Evolutionary conservation across 1,140 invertebrate species (phyloP).

Genomic region (Stratiolaelaps scimitus): DNA sequence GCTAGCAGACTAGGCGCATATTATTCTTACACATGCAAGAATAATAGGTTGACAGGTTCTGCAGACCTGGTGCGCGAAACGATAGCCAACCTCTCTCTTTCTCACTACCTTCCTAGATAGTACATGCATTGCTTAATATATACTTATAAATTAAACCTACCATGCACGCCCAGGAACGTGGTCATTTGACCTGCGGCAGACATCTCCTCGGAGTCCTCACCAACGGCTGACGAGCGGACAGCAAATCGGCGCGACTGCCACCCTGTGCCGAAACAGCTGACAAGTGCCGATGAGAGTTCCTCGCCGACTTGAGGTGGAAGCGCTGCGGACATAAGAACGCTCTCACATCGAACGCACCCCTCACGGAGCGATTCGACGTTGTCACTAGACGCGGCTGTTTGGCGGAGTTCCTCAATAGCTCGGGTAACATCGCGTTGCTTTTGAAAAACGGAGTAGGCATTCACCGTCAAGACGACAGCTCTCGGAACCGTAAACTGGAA

Average conservation of each 20-base stretch:
- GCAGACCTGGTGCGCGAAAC: no score
- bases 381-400: neutral
- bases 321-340: neutral
- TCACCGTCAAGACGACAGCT: neutral
- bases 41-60: no score
- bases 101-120: no score
- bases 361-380: neutral
- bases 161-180: conserved; percentile 53
- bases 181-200: conserved; percentile 70
- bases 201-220: conserved; percentile 55
- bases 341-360: neutral
- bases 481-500: neutral
- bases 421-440: neutral
- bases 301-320: neutral
- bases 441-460: neutral
- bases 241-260: conserved; percentile 43
- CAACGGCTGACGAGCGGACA: conserved; percentile 52
- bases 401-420: neutral
- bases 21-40: no score
- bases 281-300: conserved; percentile 31
- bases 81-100: no score
- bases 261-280: conserved; percentile 35
- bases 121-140: no score
- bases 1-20: no score
- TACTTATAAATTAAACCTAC: conserved; percentile 42